Base-by-base conservation (phyloP, 1,140 invertebrate species). In the Drosophila ficusphila region DNA sequence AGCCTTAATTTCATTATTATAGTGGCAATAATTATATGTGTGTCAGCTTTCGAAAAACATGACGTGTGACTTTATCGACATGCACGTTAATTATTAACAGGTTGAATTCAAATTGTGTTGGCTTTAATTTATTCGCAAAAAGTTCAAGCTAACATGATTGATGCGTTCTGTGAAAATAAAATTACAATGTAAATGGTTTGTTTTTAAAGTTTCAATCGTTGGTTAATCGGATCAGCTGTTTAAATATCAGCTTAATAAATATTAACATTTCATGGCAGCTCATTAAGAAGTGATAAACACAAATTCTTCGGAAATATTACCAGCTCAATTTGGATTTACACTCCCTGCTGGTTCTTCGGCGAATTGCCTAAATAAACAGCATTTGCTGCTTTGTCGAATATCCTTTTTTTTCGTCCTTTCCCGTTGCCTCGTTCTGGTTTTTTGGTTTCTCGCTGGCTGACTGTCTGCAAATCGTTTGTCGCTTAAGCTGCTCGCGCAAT, bases 301-400 rank as follows among this genome's bases (percentile, higher is more conserved):
- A n/a, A 5, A 12, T 31, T 57, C 41, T 23, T n/a, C 25, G n/a
- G 3, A 19, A 57, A 25, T 27, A 23, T 21, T 18, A 25, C 25
- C 2, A 31, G 14, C 34, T 39, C 14, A n/a, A 25, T 58, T 36
- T 11, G 16, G 54, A 11, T 9, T 18, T 36, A 2, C 58, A 42
- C 19, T 27, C 9, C 18, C 23, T 31, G 21, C 11, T 19, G 39
- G 25, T 18, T 21, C 16, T 41, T 34, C 29, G 25, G 41, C 70
- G 48, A 58, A 75, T 75, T 74, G 60, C 49, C 70, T 51, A 75
- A 75, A 67, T 75, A 75, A 75, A 75, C 71, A 57, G 38, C 64
- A 74, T 75, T 75, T 75, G 51, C 51, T 57, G 60, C 70, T 56
- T 74, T 65, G 34, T 12, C 42, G 36, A 52, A 72, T 62, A 72